These are phyloP conservation scores for Cyphomyrus plagiostoma DNA, from an alignment of 2,113 vertebrate species.

Conservation along the genomic window DNA sequence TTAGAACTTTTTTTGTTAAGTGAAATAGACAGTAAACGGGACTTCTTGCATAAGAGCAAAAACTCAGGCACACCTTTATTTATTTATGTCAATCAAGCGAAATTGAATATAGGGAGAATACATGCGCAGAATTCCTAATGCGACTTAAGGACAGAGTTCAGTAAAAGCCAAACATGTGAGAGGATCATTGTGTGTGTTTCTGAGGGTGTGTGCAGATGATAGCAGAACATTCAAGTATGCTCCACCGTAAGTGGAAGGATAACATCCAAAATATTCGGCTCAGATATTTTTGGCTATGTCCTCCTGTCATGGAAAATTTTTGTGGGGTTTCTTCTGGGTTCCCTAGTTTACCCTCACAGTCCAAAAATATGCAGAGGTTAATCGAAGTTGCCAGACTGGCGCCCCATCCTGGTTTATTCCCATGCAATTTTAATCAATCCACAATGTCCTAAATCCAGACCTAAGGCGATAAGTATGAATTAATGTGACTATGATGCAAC, in stretches of 20 bases:
- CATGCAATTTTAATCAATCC: too few species aligned
- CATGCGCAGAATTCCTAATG: not conserved
- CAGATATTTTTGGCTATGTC: not conserved
- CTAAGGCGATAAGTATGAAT: too few species aligned
- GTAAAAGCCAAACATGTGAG: not conserved
- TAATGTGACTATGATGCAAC: too few species aligned
- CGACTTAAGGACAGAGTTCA: not conserved
- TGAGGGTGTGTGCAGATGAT: not conserved
- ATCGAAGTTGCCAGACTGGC: too few species aligned
- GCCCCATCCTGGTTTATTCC: too few species aligned
- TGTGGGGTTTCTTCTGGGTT: too few species aligned
- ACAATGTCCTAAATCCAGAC: too few species aligned
- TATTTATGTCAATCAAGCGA: not conserved
- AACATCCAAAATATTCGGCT: not conserved
- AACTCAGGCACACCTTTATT: not conserved
- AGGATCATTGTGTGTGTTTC: not conserved
- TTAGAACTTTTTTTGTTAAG: not conserved
- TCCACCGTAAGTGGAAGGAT: not conserved
- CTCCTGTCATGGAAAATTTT: not conserved
- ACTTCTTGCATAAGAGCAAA: not conserved
- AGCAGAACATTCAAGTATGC: not conserved
- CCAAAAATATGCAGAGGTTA: too few species aligned
- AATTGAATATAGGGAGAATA: not conserved
- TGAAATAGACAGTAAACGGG: not conserved
- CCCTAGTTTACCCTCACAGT: too few species aligned